phyloP scores from a whole-genome alignment of 2,888 invertebrate genomes.

The Beris chalybata region DNA sequence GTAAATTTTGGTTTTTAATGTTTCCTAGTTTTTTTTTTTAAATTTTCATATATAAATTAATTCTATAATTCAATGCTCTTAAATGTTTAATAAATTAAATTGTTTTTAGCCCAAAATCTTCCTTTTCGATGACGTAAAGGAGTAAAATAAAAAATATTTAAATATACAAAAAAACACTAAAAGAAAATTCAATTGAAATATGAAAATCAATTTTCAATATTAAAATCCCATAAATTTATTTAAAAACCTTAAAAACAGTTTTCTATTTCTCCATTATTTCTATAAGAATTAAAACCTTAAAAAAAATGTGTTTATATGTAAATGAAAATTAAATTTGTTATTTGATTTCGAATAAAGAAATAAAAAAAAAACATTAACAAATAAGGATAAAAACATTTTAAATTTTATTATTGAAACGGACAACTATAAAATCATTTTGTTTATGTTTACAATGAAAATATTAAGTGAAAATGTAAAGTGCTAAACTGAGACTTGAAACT shows the following conservation, averaged over 20 bases:
- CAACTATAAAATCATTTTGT: not conserved
- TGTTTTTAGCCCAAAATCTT: no score
- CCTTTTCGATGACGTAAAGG: no score
- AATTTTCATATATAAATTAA: no score
- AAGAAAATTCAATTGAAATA: no score
- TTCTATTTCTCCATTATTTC: not conserved
- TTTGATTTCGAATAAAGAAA: slow-evolving; percentile 11
- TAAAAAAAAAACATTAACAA: slow-evolving; percentile 10
- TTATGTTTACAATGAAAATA: slow-evolving; percentile 2
- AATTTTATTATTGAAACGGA: not conserved
- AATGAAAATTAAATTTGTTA: slow-evolving; percentile 14
- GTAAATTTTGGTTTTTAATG: no score
- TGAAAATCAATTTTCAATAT: no score
- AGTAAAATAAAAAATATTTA: no score
- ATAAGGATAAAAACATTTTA: slow-evolving; percentile 1
- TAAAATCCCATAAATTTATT: no score
- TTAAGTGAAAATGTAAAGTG: slow-evolving; percentile 7
- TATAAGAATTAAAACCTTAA: slow-evolving; percentile 9
- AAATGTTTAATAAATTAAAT: no score
- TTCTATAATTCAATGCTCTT: no score
- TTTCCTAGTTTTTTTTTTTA: no score
- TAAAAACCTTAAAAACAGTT: not conserved
- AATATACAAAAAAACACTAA: no score
- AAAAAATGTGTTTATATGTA: slow-evolving; percentile 2
- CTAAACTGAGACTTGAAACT: not conserved